Percentiles rank a stretch among this genome's conserved stretches.
Evolutionary conservation across 2,113 vertebrate species (phyloP).

Genomic region (Felis chaus): DNA sequence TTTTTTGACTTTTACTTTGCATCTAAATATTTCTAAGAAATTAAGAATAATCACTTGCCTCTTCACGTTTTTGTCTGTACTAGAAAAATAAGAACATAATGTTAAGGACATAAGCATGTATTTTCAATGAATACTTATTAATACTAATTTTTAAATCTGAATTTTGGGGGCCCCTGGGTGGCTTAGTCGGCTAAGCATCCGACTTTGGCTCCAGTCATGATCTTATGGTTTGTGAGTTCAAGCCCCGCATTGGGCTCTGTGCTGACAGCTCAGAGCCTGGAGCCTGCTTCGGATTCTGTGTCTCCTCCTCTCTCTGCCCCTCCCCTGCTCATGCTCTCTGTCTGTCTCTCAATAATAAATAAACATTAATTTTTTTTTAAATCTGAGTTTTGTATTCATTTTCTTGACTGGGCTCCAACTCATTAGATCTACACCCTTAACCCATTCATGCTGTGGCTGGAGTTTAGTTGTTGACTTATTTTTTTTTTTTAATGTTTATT

Average conservation of each 20-base stretch:
- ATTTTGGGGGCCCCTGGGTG: background rate
- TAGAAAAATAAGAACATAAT: background rate
- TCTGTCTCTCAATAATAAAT: no score
- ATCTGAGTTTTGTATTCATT: background rate
- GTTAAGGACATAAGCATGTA: background rate
- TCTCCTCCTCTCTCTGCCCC: no score
- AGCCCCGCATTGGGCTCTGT: no score
- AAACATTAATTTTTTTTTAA: no score
- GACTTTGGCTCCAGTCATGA: no score
- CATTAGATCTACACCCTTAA: background rate
- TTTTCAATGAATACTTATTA: background rate
- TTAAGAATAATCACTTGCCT: background rate
- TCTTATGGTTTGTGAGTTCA: no score
- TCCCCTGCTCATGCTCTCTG: no score
- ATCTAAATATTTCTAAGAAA: background rate
- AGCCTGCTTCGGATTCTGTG: no score
- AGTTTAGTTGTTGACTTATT: background rate
- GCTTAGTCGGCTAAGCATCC: rapidly evolving
- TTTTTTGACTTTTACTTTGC: background rate
- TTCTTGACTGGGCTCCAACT: background rate
- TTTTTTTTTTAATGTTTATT: no score
- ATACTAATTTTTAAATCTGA: background rate
- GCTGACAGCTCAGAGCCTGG: no score
- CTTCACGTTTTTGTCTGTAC: background rate
- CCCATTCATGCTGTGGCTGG: background rate